Conservation (phyloP, 1,140 invertebrate species). For the Rhagoletis pomonella region DNA sequence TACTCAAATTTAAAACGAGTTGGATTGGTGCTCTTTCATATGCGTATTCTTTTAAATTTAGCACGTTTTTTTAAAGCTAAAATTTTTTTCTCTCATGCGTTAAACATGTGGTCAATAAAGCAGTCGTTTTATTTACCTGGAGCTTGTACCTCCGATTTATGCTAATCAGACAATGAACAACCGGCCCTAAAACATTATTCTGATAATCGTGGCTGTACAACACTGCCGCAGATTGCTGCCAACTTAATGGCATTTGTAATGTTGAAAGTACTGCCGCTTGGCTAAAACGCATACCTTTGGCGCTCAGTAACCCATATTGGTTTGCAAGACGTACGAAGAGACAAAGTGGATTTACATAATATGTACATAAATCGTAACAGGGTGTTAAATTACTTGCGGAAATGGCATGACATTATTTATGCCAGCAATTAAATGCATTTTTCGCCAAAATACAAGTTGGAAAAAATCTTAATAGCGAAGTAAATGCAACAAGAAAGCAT, state of each 20-base stretch:
- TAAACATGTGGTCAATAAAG: too few relatives aligned
- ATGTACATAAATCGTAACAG: constrained; percentile 35
- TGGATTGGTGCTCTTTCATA: too few relatives aligned
- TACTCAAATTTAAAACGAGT: too few relatives aligned
- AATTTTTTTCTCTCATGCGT: background rate
- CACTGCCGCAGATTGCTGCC: constrained; percentile 37
- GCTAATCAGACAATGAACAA: too few relatives aligned
- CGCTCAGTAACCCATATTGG: background rate
- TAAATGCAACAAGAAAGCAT: constrained; percentile 43
- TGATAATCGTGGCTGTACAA: constrained; percentile 27
- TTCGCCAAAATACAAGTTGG: background rate
- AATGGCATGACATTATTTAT: constrained; percentile 51
- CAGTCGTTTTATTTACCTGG: too few relatives aligned
- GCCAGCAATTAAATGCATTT: constrained; percentile 50
- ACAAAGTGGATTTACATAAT: background rate
- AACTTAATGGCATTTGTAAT: constrained; percentile 45
- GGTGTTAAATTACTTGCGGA: constrained; percentile 50
- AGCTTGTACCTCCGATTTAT: too few relatives aligned
- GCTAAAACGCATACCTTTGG: constrained; percentile 37
- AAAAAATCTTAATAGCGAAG: constrained; percentile 50
- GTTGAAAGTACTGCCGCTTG: constrained; percentile 32
- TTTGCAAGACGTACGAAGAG: background rate
- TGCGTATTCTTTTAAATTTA: too few relatives aligned
- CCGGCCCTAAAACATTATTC: background rate
- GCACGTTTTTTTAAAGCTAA: background rate